Evolutionary conservation across 2,797 vertebrate genomes (phyloP), one percentile per base, ranked within the genome.

Genomic region (Triplophysa yarkandensis): DNA sequence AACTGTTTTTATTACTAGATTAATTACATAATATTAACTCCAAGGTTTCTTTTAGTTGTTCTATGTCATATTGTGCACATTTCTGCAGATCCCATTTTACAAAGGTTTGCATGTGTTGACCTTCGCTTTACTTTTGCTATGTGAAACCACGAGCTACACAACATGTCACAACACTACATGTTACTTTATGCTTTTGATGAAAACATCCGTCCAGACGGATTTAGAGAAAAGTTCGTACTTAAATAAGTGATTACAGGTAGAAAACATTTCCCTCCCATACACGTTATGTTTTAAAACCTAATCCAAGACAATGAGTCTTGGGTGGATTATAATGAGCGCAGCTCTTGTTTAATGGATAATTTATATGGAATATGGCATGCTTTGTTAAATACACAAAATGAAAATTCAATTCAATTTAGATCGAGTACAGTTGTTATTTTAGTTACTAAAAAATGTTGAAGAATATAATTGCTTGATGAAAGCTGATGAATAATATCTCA

Each of bases 221-320:
- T 7, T 1, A 46, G 19, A n/a, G 19, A 19, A 46, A 6, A 17
- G 3, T 46, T 19, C 8, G 17, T 71, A 62, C 30, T 36, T 62
- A 50, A 61, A 71, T 61, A 71, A 71, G 58, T 71, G 62, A 62
- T 71, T 52, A 71, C 58, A 17, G 19, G 69, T 62, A 50, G 43
- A 71, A 71, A 57, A 71, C 44, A 50, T 62, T 62, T 71, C 17
- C 44, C 50, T 57, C 52, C 58, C 69, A 71, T 57, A 71, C 57
- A 71, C 57, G 62, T 71, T 50, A 50, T 30, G 21, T 25, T 71
- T 71, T 61, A 71, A 50, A 71, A 62, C 30, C 16, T 58, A 27
- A n/a, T 50, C 55, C 36, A 48, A 61, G 28, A 61, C 28, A 71
- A 71, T 71, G 58, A 25, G 57, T 36, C 57, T 62, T 60, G 17